These are phyloP conservation scores for Cygnus atratus DNA, from an alignment of 2,113 vertebrate species.

Conservation along the genomic window DNA sequence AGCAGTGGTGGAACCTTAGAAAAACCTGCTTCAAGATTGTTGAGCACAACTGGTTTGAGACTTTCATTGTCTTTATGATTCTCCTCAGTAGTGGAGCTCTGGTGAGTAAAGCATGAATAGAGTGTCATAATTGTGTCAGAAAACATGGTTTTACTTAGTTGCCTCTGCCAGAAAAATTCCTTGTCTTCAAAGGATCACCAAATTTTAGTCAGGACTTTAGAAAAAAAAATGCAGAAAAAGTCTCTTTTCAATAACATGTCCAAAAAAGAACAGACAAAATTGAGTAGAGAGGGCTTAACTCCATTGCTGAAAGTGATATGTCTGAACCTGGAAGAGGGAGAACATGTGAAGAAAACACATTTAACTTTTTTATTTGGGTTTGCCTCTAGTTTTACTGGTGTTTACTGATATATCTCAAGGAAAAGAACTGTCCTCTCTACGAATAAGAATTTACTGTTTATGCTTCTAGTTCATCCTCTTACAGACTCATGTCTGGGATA, in stretches of 20 bases:
- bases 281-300: neutral
- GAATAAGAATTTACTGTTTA: neutral
- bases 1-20: conserved; percentile 93
- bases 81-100: conserved; percentile 96
- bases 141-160: neutral
- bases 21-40: conserved; percentile 95
- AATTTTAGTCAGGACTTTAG: neutral
- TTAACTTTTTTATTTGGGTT: neutral
- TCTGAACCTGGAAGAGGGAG: neutral
- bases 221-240: neutral
- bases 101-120: conserved; percentile 77
- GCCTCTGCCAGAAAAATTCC: neutral
- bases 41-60: conserved; percentile 98
- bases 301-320: neutral
- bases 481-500: neutral
- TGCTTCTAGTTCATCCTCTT: neutral
- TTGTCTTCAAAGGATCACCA: neutral
- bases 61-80: conserved; percentile 99
- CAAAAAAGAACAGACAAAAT: neutral
- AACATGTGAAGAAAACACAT: neutral
- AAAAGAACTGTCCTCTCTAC: neutral
- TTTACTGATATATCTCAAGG: neutral
- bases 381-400: neutral
- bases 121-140: neutral
- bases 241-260: neutral